Base-by-base conservation (phyloP, 2,888 invertebrate species). In the Agonopterix heracliana region DNA sequence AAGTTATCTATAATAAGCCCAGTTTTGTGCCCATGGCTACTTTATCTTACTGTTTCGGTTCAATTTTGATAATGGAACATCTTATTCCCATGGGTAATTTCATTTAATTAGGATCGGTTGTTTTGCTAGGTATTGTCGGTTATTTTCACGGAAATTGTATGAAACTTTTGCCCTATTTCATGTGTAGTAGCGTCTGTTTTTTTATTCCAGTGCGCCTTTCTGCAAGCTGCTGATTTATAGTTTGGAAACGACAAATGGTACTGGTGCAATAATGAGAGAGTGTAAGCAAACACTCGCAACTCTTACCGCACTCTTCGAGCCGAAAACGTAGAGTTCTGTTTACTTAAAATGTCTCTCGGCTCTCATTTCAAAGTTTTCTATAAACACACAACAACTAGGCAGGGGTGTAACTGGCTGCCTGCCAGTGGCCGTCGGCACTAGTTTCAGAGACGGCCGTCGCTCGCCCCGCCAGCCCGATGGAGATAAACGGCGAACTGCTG, bases 401-500 rank as follows among this genome's bases (percentile, higher is more conserved):
- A 54, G 61, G 62, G 61, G 59, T 62, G 64, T 54, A 54, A 55
- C 63, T 77, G 79, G 78, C 74, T 53, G 14, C 47, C 11, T 61
- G 79, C 78, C 78, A 78, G 57, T 44, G 46, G 48, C 51, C 52
- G 61, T 53, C 59, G 55, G 48, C 61, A 60, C 60, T 67, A 66
- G 66, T 71, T 26, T 67, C 52, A 49, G 56, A 61, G 67, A 61
- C 66, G 60, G 26, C 26, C 26, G 26, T 26, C 38, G 38, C 38
- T n/a, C 38, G 38, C 38, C 5, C 38, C 4, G 38, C 9, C 41
- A 54, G 56, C 57, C 56, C 55, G 70, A 75, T 74, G 57, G 57
- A 72, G 66, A 76, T 74, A 73, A 73, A 66, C 60, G 54, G 51
- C 57, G 59, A 60, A 64, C 67, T 61, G 64, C 52, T 53, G 54